Conservation (phyloP, 53 echinoderm and acorn worm species). For the Antedon mediterranea region DNA sequence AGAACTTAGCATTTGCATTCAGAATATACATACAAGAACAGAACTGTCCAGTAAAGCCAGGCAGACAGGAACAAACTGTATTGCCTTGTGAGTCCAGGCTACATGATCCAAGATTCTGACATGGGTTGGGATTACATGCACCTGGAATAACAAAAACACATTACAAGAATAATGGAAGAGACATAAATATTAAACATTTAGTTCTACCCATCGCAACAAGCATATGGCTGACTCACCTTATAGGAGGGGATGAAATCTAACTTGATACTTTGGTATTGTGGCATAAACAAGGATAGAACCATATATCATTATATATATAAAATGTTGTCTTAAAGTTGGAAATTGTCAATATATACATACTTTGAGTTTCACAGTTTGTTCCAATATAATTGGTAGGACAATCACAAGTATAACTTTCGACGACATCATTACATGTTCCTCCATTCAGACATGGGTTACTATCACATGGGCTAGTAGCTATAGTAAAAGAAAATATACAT, state of each 20-base stretch:
- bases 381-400: slow-evolving; percentile 42
- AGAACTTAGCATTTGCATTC: not conserved
- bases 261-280: no score
- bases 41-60: slow-evolving; percentile 27
- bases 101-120: slow-evolving; percentile 48
- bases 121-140: slow-evolving; percentile 61
- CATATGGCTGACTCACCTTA: no score
- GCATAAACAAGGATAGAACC: no score
- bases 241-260: no score
- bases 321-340: no score
- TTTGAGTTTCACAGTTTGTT: slow-evolving; percentile 3
- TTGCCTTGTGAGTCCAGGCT: slow-evolving; percentile 30
- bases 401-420: slow-evolving; percentile 54
- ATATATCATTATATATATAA: no score
- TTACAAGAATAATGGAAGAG: no score
- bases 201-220: no score
- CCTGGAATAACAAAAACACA: slow-evolving; percentile 13
- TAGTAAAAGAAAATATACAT: not conserved
- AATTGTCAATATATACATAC: no score
- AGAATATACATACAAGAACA: slow-evolving; percentile 36
- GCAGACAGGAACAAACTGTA: slow-evolving; percentile 30
- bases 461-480: slow-evolving; percentile 30
- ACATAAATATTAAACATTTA: no score
- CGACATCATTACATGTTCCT: slow-evolving; percentile 51
- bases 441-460: slow-evolving; percentile 49